A percentile compares a stretch with the other conserved stretches of the same genome.
phyloP scores from a whole-genome alignment of 2,888 invertebrate genomes.

The Gortyna flavago region DNA sequence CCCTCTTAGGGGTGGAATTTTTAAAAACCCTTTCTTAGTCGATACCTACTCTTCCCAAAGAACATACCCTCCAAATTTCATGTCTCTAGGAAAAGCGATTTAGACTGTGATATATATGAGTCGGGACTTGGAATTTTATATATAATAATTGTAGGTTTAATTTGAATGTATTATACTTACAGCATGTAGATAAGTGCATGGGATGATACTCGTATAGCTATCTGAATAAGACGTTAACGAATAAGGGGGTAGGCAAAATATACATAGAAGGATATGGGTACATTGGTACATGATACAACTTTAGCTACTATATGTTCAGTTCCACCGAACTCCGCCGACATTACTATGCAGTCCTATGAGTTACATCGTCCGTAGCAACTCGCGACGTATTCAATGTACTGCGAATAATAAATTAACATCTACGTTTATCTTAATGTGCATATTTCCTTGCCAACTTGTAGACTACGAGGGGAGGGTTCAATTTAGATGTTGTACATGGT shows the following conservation, averaged over 20 bases:
- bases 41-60: too few relatives aligned
- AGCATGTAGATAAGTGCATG: too few relatives aligned
- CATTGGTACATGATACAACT: neutral
- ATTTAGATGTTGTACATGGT: constrained; percentile 50
- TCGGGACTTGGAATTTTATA: too few relatives aligned
- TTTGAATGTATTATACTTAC: too few relatives aligned
- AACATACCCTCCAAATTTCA: too few relatives aligned
- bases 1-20: too few relatives aligned
- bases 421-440: constrained; percentile 82
- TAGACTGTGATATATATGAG: too few relatives aligned
- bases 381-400: constrained; percentile 81
- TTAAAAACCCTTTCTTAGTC: too few relatives aligned
- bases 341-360: constrained; percentile 78
- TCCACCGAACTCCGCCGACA: constrained; percentile 54
- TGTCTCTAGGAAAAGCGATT: too few relatives aligned
- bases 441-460: constrained; percentile 76
- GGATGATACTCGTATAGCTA: neutral
- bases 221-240: too few relatives aligned
- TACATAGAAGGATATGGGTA: neutral
- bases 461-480: constrained; percentile 42
- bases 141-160: too few relatives aligned
- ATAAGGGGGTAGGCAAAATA: neutral
- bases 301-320: neutral
- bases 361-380: constrained; percentile 70
- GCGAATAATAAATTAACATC: constrained; percentile 86